Conservation (phyloP, 2,888 invertebrate genomes). For the Alcis repandata region DNA sequence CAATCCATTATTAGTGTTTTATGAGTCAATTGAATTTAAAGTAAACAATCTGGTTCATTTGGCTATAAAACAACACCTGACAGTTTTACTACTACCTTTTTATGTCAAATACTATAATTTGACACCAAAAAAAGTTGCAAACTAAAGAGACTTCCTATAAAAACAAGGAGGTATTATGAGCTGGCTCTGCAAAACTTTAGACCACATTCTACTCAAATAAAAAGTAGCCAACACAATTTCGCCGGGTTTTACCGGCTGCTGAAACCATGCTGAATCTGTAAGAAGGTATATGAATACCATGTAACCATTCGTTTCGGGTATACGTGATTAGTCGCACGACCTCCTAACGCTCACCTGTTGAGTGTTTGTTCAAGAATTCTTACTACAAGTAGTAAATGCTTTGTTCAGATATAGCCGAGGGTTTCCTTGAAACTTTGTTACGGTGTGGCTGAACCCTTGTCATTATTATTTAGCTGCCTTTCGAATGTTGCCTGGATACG, state of each 20-base stretch:
- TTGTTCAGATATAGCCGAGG: conserved; percentile 6
- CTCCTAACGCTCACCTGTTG: conserved; percentile 56
- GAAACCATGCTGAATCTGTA: background rate
- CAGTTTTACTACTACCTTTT: background rate
- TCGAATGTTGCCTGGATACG: background rate
- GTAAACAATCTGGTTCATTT: background rate
- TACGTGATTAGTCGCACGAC: conserved; percentile 52
- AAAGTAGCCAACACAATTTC: background rate
- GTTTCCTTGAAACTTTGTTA: conserved; percentile 6
- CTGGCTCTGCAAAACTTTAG: background rate
- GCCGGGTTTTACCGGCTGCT: background rate
- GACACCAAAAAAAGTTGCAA: background rate
- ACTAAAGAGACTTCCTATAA: background rate
- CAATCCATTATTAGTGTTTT: no score
- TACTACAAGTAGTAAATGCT: conserved; percentile 16
- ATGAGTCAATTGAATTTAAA: no score
- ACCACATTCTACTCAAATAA: background rate
- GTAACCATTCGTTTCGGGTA: conserved; percentile 26
- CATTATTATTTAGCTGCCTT: background rate
- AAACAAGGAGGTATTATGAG: background rate
- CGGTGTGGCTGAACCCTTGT: background rate
- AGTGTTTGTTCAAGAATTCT: conserved; percentile 51
- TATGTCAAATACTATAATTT: background rate
- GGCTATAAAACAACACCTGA: conserved; percentile 24
- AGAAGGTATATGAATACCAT: background rate